Conservation (phyloP, 2,888 invertebrate genomes). For the Cryptocephalus primarius region DNA sequence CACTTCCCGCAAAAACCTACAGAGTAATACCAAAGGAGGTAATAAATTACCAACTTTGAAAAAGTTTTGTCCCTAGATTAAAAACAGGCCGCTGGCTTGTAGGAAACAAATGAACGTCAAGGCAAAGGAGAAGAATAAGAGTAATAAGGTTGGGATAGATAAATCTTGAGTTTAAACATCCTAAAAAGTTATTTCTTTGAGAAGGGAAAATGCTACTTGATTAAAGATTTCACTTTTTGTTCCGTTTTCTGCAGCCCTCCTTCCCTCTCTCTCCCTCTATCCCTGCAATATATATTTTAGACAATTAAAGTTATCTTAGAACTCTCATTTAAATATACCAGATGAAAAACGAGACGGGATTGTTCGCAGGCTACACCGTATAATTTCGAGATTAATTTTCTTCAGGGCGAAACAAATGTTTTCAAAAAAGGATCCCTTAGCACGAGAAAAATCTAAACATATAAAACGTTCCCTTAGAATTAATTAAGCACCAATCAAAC, state of each 20-base stretch:
- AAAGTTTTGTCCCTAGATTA: conserved; percentile 37
- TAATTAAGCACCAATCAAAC: no score
- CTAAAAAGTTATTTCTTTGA: conserved; percentile 21
- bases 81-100: conserved; percentile 38
- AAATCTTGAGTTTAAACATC: conserved; percentile 30
- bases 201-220: conserved; percentile 19
- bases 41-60: conserved; percentile 36
- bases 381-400: not conserved
- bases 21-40: conserved; percentile 16
- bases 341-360: conserved; percentile 9
- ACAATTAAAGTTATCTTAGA: conserved; percentile 17
- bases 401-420: no score
- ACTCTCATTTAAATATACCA: conserved; percentile 15
- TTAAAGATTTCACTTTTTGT: conserved; percentile 26
- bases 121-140: conserved; percentile 34
- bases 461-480: no score
- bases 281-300: conserved; percentile 18
- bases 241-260: conserved; percentile 12
- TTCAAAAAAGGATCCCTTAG: no score
- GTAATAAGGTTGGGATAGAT: conserved; percentile 36
- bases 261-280: not conserved
- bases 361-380: not conserved
- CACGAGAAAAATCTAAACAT: no score
- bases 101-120: conserved; percentile 38
- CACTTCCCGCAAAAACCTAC: conserved; percentile 12